These are phyloP conservation scores for Listrodromus nycthemerus DNA, from an alignment of 2,888 invertebrate genomes.

Conservation along the genomic window DNA sequence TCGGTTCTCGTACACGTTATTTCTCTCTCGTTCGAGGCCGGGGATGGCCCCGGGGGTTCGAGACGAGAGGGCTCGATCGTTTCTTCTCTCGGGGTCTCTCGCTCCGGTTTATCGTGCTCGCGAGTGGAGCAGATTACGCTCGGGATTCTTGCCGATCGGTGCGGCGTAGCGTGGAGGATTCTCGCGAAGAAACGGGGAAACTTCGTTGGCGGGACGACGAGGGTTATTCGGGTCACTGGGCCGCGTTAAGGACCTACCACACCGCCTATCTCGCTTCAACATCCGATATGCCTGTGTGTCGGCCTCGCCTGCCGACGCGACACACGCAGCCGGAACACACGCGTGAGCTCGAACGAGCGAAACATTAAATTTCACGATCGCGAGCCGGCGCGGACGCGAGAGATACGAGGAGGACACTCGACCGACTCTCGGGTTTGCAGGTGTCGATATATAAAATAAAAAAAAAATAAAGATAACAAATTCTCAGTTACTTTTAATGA, in stretches of 20 bases:
- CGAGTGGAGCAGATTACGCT: slow-evolving; percentile 24
- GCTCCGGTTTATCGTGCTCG: slow-evolving; percentile 5
- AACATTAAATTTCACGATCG: slow-evolving; percentile 59
- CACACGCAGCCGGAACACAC: slow-evolving; percentile 17
- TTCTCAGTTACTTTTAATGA: slow-evolving; percentile 10
- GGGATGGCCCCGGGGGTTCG: slow-evolving; percentile 60
- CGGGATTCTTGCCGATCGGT: slow-evolving; percentile 30
- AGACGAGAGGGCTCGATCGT: slow-evolving; percentile 47
- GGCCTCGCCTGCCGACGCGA: background rate
- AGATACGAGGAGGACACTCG: slow-evolving; percentile 10
- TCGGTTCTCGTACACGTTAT: slow-evolving; percentile 49
- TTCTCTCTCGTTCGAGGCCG: slow-evolving; percentile 65
- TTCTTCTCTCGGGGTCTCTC: slow-evolving; percentile 40
- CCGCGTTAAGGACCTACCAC: slow-evolving; percentile 76
- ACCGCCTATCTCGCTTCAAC: slow-evolving; percentile 43
- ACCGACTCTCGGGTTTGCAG: slow-evolving; percentile 35
- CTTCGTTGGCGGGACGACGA: slow-evolving; percentile 65
- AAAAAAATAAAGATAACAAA: background rate
- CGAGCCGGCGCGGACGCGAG: background rate
- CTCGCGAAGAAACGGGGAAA: slow-evolving; percentile 36
- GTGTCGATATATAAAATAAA: slow-evolving; percentile 20
- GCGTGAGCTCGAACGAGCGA: slow-evolving; percentile 38
- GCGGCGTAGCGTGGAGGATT: slow-evolving; percentile 17
- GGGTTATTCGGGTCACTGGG: slow-evolving; percentile 83
- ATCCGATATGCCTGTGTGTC: slow-evolving; percentile 23